phyloP scores from a whole-genome alignment of 2,113 vertebrate genomes.

The Gopherus evgoodei region DNA sequence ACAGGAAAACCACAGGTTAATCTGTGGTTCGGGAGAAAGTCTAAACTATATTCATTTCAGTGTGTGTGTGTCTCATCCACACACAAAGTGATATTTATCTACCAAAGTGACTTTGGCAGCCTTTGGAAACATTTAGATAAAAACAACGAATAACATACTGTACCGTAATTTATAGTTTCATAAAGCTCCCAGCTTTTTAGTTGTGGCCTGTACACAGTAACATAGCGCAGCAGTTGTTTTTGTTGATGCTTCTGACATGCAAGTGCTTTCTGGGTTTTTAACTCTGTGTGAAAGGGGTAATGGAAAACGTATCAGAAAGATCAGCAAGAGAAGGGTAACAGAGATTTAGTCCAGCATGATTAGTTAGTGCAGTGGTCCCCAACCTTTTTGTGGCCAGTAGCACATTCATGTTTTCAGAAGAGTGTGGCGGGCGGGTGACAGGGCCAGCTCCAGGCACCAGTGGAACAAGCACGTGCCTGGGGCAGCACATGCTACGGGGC shows the following conservation, averaged over 20 bases:
- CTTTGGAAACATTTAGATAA: conserved; percentile 18
- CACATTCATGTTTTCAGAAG: too few species aligned
- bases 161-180: conserved; percentile 40
- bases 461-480: too few species aligned
- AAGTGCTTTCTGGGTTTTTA: conserved; percentile 1
- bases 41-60: not conserved
- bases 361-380: too few species aligned
- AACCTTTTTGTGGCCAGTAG: too few species aligned
- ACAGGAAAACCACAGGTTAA: not conserved
- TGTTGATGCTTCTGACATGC: not conserved
- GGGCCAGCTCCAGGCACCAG: too few species aligned
- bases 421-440: too few species aligned
- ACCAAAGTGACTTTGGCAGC: not conserved
- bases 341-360: not conserved
- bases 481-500: too few species aligned
- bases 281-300: not conserved
- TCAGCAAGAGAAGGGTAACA: not conserved
- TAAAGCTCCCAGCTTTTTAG: conserved; percentile 5
- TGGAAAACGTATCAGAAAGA: not conserved
- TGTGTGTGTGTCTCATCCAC: not conserved
- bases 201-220: not conserved
- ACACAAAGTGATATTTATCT: not conserved
- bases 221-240: not conserved
- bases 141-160: conserved; percentile 19
- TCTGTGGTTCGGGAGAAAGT: not conserved